These are phyloP conservation scores for Argyra leucocephala DNA, from an alignment of 2,888 invertebrate species.

Conservation along the genomic window DNA sequence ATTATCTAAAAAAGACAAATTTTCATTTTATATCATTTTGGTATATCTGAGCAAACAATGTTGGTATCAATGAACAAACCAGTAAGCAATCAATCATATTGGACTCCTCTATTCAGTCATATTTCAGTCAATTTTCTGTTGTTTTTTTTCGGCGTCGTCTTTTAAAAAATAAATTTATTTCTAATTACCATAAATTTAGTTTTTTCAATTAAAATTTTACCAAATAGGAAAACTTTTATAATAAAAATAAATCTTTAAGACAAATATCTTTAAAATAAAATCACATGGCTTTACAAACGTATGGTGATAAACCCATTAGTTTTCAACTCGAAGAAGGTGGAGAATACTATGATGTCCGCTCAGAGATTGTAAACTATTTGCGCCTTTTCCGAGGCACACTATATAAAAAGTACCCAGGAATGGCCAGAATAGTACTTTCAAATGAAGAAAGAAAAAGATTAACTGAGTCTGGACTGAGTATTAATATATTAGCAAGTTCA, in stretches of 20 bases:
- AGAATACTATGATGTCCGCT: slow-evolving; percentile 94
- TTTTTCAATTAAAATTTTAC: background rate
- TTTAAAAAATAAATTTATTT: background rate
- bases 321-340: slow-evolving; percentile 96
- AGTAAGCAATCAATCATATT: too few species aligned
- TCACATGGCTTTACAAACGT: slow-evolving; percentile 74
- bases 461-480: slow-evolving; percentile 80
- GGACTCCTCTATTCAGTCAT: too few species aligned
- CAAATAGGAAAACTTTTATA: background rate
- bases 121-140: too few species aligned
- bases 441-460: slow-evolving; percentile 92
- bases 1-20: too few species aligned
- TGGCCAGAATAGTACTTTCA: slow-evolving; percentile 87
- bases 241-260: background rate
- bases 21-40: too few species aligned
- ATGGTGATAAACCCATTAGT: slow-evolving; percentile 94
- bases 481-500: slow-evolving; percentile 91
- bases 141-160: background rate
- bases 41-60: too few species aligned
- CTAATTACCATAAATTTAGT: background rate
- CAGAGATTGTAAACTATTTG: slow-evolving; percentile 96
- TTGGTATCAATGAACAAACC: too few species aligned
- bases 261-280: background rate
- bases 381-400: slow-evolving; percentile 93
- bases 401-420: slow-evolving; percentile 96